Evolutionary conservation across 2,113 vertebrate genomes (phyloP).

Genomic region (Dissostichus mawsoni): DNA sequence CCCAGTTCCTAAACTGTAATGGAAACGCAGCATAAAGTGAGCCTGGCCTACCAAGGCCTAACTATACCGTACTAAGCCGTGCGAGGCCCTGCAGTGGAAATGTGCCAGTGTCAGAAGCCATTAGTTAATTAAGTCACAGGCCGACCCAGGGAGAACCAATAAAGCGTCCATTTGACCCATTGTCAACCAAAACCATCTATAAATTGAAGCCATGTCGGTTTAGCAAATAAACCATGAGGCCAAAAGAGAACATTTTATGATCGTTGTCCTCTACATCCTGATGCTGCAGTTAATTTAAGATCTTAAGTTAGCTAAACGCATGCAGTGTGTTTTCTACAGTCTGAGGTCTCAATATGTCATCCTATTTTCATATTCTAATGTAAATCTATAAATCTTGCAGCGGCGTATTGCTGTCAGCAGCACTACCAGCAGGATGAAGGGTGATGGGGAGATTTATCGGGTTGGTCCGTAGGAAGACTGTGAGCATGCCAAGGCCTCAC

Average conservation of each 20-base stretch:
- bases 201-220: conserved; percentile 11
- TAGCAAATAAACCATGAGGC: conserved; percentile 17
- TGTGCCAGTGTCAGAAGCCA: conserved; percentile 29
- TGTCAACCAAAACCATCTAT: conserved; percentile 18
- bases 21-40: no score
- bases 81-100: no score
- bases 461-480: conserved; percentile 38
- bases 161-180: conserved; percentile 19
- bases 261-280: not conserved
- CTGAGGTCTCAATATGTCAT: conserved; percentile 42
- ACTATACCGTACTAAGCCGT: no score
- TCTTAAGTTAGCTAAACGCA: conserved; percentile 34
- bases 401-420: conserved; percentile 37
- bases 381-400: conserved; percentile 52
- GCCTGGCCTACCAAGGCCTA: no score
- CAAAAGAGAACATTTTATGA: conserved; percentile 22
- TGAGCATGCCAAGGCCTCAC: conserved; percentile 47
- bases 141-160: conserved; percentile 24
- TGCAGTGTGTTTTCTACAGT: conserved; percentile 18
- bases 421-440: conserved; percentile 32
- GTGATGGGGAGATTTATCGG: conserved; percentile 68
- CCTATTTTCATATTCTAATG: conserved; percentile 45
- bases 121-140: conserved; percentile 38
- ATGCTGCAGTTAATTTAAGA: conserved; percentile 47
- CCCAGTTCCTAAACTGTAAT: no score